Evolutionary conservation across 2,113 vertebrate species (phyloP).

Genomic region (Chaenogobius annularis): DNA sequence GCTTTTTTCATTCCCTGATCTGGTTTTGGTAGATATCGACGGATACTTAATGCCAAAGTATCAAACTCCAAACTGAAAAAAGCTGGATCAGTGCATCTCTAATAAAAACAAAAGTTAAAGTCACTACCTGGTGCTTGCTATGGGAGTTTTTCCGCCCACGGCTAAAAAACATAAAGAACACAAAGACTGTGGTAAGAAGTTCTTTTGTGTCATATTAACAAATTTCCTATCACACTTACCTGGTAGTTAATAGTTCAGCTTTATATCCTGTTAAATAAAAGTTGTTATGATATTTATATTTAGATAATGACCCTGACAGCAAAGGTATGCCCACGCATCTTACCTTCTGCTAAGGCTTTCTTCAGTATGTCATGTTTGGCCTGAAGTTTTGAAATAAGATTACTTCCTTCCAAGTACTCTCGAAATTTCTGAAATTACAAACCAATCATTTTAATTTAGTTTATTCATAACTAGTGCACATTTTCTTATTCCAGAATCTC

Average conservation of each 20-base stretch:
- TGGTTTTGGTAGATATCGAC: too few relatives aligned
- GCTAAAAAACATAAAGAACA: slow-evolving; percentile 65
- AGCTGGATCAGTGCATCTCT: neutral
- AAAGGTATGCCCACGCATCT: slow-evolving; percentile 8
- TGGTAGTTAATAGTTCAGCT: slow-evolving; percentile 71
- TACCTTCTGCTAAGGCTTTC: slow-evolving; percentile 93
- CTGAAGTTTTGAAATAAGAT: slow-evolving; percentile 97
- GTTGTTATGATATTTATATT: neutral
- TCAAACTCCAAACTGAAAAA: neutral
- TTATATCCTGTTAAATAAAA: slow-evolving; percentile 59
- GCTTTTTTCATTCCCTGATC: too few relatives aligned
- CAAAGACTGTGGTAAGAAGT: slow-evolving; percentile 22
- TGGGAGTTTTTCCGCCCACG: slow-evolving; percentile 98
- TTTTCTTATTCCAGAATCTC: neutral
- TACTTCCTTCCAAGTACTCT: slow-evolving; percentile 96
- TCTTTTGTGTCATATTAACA: neutral
- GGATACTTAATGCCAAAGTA: neutral
- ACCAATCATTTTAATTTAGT: neutral
- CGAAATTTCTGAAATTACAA: slow-evolving; percentile 88
- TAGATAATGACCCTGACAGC: neutral
- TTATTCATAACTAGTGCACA: neutral
- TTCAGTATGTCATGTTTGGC: slow-evolving; percentile 97
- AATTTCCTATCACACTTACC: slow-evolving; percentile 39
- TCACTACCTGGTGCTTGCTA: slow-evolving; percentile 93
- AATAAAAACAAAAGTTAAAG: neutral